Evolutionary conservation across 2,113 vertebrate species (phyloP), one percentile per base, ranked within the genome.

Genomic region (Zosterops lateralis): DNA sequence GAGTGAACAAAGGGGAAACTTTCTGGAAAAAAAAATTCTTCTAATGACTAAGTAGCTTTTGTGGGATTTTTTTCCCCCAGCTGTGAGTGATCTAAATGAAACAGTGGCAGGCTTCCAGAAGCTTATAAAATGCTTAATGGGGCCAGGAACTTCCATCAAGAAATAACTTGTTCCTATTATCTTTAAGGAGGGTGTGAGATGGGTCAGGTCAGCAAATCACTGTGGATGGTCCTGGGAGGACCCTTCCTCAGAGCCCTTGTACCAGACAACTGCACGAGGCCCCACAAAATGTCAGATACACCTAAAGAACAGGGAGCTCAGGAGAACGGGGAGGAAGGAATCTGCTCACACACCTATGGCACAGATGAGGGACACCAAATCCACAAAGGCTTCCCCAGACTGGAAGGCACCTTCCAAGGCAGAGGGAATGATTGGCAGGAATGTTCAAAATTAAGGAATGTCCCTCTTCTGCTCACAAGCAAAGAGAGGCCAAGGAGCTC

Each of bases 91-190:
- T 94, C 51, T 86, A 88, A 95, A 92, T 81, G 91, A 91, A 91
- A 64, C 7, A 60, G 82, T 92, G 93, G 94, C 94, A 95, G 72
- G 16, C 71, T 92, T 97, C 96, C 96, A 97, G 87, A 90, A 84
- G 44, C 71, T 64, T 74, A 93, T 88, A 77, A 90, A 90, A 71
- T 17, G 20, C 66, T 75, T 95, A 79, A 89, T 60, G 67, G 71
- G 67, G 62, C 51, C 73, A 80, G 76, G 90, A 54, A 83, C 31
- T 74, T 53, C 95, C 90, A 96, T 93, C 78, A 91, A 83, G 91
- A 86, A 90, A 74, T 93, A 80, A 84, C 60, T 71, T 45, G 48
- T 22, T 64, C 40, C 87, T 81, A n/a, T 90, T 72, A 95, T 56
- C 56, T 93, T 77, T 90, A 75, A 77, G 48, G 44, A 53, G n/a